These are phyloP conservation scores for Phrynocephalus vlangalii DNA, from an alignment of 2,797 vertebrate genomes.

Conservation along the genomic window DNA sequence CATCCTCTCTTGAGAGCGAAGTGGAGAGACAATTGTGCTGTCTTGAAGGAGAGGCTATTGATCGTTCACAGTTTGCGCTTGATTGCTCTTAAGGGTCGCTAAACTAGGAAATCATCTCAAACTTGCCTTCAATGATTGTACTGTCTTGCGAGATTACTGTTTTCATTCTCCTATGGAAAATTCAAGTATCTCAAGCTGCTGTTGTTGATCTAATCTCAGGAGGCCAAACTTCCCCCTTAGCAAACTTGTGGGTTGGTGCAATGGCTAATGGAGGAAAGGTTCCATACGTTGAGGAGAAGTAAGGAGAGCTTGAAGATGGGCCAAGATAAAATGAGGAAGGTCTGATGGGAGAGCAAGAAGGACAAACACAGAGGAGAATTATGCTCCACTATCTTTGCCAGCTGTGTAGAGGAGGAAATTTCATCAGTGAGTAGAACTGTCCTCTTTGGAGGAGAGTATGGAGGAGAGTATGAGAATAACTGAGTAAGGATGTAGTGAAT, in stretches of 20 bases:
- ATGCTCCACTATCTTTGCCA: neutral
- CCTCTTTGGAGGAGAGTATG: no score
- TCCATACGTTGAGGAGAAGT: neutral
- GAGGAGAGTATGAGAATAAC: no score
- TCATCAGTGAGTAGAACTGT: neutral
- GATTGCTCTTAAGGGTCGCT: constrained; percentile 74
- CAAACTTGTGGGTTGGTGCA: neutral
- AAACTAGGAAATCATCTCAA: constrained; percentile 73
- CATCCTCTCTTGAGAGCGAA: constrained; percentile 74
- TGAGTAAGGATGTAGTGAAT: neutral
- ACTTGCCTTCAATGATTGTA: constrained; percentile 68
- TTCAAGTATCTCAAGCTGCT: constrained; percentile 27
- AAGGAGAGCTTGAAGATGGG: neutral
- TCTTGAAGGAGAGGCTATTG: constrained; percentile 68
- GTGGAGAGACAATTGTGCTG: constrained; percentile 72
- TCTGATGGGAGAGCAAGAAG: neutral
- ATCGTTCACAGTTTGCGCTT: constrained; percentile 80
- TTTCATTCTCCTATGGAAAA: constrained; percentile 57
- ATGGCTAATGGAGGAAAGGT: neutral
- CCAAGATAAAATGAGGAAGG: neutral
- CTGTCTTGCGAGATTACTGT: constrained; percentile 63
- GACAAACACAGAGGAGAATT: neutral
- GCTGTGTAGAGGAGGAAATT: neutral
- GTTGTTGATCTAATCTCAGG: constrained; percentile 26
- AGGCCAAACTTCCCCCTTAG: neutral